These are phyloP conservation scores for Sialis lutaria DNA, from an alignment of 2,888 invertebrate species.

Conservation along the genomic window DNA sequence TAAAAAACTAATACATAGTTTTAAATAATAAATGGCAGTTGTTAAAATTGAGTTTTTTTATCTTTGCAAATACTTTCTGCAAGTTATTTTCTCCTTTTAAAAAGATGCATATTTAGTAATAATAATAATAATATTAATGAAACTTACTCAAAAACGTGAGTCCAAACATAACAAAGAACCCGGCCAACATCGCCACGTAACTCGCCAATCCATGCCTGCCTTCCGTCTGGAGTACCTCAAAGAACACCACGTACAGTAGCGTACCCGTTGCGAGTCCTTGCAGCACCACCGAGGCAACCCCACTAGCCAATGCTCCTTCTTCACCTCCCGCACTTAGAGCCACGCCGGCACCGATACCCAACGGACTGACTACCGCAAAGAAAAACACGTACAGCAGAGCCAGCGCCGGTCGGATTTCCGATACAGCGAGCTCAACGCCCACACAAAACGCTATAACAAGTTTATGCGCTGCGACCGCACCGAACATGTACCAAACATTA, in stretches of 20 bases:
- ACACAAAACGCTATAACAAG: constrained; percentile 78
- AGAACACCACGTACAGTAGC: constrained; percentile 89
- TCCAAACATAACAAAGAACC: constrained; percentile 58
- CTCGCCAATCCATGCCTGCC: constrained; percentile 41
- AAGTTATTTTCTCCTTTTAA: too few relatives aligned
- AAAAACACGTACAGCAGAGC: constrained; percentile 50
- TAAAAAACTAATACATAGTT: too few relatives aligned
- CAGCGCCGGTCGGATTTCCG: constrained; percentile 42
- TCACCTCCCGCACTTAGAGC: constrained; percentile 39
- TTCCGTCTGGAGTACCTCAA: constrained; percentile 64
- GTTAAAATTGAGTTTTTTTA: too few relatives aligned
- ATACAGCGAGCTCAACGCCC: constrained; percentile 63
- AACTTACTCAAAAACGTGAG: constrained; percentile 28
- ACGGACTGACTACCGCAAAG: constrained; percentile 63
- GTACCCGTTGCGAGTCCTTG: constrained; percentile 88
- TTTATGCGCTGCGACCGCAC: constrained; percentile 71
- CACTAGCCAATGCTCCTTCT: constrained; percentile 39
- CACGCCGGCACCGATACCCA: constrained; percentile 63
- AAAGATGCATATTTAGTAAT: too few relatives aligned
- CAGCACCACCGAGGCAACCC: constrained; percentile 42
- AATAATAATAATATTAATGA: neutral
- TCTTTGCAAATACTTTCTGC: too few relatives aligned
- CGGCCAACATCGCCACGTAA: constrained; percentile 44
- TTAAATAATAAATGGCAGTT: too few relatives aligned
- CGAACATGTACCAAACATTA: constrained; percentile 64